phyloP scores from a whole-genome alignment of 1,140 invertebrate genomes.

The Pseudomyrmex concolor region DNA sequence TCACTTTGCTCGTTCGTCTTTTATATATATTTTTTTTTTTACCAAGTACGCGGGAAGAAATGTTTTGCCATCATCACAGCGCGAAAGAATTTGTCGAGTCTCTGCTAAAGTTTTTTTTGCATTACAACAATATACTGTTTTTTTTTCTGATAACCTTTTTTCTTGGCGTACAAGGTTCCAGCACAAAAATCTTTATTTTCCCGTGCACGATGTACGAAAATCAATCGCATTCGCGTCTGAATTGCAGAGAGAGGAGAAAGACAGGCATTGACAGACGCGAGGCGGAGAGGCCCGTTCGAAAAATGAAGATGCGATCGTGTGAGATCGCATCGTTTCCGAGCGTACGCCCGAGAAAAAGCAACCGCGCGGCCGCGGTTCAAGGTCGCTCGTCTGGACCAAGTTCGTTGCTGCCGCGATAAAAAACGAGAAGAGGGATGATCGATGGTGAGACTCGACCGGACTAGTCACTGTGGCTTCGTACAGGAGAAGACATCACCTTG shows the following conservation, averaged over 20 bases:
- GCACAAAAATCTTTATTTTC: neutral
- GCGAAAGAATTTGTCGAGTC: too few relatives aligned
- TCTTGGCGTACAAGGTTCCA: too few relatives aligned
- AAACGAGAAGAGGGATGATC: slow-evolving; percentile 68
- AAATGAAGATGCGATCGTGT: slow-evolving; percentile 36
- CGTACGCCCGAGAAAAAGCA: neutral
- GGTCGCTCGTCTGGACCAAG: slow-evolving; percentile 62
- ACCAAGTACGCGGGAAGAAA: too few relatives aligned
- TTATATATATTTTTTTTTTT: neutral
- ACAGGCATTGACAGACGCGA: slow-evolving; percentile 22
- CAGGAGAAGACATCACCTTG: slow-evolving; percentile 77
- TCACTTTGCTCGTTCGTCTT: neutral
- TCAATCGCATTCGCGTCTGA: neutral
- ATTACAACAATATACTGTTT: too few relatives aligned
- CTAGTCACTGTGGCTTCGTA: slow-evolving; percentile 78
- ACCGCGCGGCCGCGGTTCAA: slow-evolving; percentile 61
- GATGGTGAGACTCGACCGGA: slow-evolving; percentile 72
- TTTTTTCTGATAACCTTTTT: too few relatives aligned
- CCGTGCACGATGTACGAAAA: too few relatives aligned
- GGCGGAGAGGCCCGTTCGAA: neutral
- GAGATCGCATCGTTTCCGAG: slow-evolving; percentile 7
- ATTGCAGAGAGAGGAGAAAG: neutral
- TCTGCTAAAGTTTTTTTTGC: too few relatives aligned
- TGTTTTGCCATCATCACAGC: too few relatives aligned
- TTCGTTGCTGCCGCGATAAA: slow-evolving; percentile 47